These are phyloP conservation scores for Monochamus alternatus DNA, from an alignment of 2,888 invertebrate genomes.

Conservation along the genomic window DNA sequence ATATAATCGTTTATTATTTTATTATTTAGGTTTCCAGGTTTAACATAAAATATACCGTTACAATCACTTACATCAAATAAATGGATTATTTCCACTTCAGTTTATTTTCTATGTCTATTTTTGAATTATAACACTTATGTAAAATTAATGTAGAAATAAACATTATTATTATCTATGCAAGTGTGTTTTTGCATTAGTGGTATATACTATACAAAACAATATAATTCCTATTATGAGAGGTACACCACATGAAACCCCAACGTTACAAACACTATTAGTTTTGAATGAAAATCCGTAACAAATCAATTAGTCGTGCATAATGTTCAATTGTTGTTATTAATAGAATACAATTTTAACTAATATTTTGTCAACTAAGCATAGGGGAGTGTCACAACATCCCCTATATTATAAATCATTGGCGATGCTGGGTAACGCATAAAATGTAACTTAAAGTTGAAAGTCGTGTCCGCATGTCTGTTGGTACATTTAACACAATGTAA, in stretches of 20 bases:
- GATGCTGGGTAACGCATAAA: conserved; percentile 43
- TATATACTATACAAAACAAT: too few species aligned
- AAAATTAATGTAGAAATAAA: too few species aligned
- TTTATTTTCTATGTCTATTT: too few species aligned
- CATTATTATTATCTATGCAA: too few species aligned
- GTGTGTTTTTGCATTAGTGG: too few species aligned
- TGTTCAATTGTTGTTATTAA: conserved; percentile 64
- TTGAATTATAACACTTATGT: too few species aligned
- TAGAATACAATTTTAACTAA: conserved; percentile 62
- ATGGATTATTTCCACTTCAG: too few species aligned
- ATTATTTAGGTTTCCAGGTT: too few species aligned
- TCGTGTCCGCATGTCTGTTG: conserved; percentile 56
- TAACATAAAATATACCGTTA: too few species aligned
- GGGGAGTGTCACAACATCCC: conserved; percentile 64
- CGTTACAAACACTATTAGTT: conserved; percentile 41
- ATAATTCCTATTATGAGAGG: not conserved
- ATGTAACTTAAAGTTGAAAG: conserved; percentile 57
- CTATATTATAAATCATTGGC: conserved; percentile 59
- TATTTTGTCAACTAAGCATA: conserved; percentile 65
- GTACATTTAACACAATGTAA: conserved; percentile 54
- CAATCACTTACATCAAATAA: too few species aligned
- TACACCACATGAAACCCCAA: conserved; percentile 1
- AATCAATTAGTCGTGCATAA: conserved; percentile 64
- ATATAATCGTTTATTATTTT: too few species aligned
- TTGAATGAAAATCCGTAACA: conserved; percentile 57